Conservation (phyloP, 2,113 vertebrate genomes). For the Leptocoma aspasia region DNA sequence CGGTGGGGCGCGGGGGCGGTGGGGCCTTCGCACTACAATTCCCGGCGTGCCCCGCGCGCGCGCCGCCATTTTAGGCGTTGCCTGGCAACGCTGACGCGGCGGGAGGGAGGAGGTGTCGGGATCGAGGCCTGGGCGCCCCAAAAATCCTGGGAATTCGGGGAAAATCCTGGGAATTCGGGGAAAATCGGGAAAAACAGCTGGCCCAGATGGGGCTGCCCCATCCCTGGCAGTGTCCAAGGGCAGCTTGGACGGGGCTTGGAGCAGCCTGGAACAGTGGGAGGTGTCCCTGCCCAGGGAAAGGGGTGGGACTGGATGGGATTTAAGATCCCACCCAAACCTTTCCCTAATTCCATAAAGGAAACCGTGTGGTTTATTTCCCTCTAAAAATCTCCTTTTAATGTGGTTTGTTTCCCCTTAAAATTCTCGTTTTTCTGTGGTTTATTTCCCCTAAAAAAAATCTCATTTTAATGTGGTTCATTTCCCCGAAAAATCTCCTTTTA, state of each 20-base stretch:
- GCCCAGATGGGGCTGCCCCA: neutral
- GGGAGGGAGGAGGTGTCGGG: neutral
- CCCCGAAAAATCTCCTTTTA: neutral
- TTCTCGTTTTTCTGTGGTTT: neutral
- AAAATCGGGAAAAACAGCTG: neutral
- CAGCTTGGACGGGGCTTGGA: neutral
- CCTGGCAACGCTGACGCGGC: conserved; percentile 53
- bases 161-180: neutral
- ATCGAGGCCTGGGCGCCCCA: neutral
- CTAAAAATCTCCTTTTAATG: neutral
- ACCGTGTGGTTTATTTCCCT: too few relatives aligned
- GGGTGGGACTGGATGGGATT: neutral
- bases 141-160: neutral
- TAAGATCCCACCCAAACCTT: neutral
- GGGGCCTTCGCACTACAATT: neutral
- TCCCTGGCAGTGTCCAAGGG: neutral
- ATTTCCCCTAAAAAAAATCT: too few relatives aligned
- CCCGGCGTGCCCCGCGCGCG: neutral
- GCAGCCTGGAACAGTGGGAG: accelerated
- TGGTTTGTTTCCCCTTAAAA: neutral
- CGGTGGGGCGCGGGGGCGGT: accelerated
- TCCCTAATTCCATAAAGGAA: neutral
- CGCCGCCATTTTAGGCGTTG: conserved; percentile 43
- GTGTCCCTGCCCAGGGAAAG: neutral
- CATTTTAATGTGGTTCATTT: neutral